Base-by-base conservation (phyloP, 1,140 invertebrate genomes). In the Brachionus sp. region DNA sequence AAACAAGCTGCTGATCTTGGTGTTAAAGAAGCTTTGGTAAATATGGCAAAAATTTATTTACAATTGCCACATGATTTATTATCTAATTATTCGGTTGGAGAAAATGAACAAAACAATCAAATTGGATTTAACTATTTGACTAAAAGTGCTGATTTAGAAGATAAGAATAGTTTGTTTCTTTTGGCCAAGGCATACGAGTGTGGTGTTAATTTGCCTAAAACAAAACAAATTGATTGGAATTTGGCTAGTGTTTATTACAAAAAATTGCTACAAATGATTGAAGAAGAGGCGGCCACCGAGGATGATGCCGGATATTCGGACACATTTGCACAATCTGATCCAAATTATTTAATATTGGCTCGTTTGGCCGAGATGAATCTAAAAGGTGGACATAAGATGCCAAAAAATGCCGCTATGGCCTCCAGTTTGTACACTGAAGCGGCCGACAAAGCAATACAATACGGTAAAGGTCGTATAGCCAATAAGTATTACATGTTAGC, bases 401-500 rank as follows among this genome's bases (percentile, higher is more conserved):
- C 88, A 3, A 89, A 89, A 84, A 88, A 91, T 85, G 87, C 53
- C n/a, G 78, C 10, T n/a, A 35, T 85, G 86, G 13, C 84, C 90
- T 90, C 88, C 70, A 90, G 91, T 66, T 84, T 91, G 70, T 92
- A 88, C 85, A 90, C 86, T 77, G 86, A 88, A 82, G 91, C 91
- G 39, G 91, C 91, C 57, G 91, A 92, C 77, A 85, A 85, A 44
- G 91, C 91, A 3, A 91, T 89, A 86, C 77, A 80, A 25, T 62
- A 44, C 37, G 77, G 77, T 23, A 91, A 92, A 84, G 91, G 91
- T 75, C 87, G 90, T 73, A 85, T 91, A 64, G 91, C 91, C 10
- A 90, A 88, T 84, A 91, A 91, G 85, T 91, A 90, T 84, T 92
- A 90, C 84, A 88, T 88, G 85, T 85, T 90, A 73, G 90, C 91